phyloP scores from a whole-genome alignment of 2,797 vertebrate genomes.

The Hypotaenidia okinawae region DNA sequence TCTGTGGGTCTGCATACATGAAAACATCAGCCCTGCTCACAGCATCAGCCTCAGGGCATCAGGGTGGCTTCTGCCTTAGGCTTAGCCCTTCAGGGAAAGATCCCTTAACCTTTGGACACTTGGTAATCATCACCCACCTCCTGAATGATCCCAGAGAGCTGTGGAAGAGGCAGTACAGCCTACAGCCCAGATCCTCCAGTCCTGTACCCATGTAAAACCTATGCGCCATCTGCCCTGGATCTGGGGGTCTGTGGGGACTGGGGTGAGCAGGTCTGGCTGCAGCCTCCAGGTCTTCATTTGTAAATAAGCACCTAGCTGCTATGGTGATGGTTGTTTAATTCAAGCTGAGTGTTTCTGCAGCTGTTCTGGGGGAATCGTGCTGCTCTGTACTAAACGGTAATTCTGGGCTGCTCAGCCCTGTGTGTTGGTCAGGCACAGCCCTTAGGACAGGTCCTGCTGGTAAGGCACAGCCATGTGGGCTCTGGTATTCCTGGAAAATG shows the following conservation, averaged over 20 bases:
- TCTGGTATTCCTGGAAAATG: neutral
- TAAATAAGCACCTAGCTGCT: conserved; percentile 59
- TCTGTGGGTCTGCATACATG: neutral
- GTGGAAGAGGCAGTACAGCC: neutral
- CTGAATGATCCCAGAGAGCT: neutral
- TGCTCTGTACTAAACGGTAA: neutral
- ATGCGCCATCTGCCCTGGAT: neutral
- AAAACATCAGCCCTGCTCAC: neutral
- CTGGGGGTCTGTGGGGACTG: neutral
- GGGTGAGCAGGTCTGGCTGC: neutral
- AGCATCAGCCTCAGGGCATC: neutral
- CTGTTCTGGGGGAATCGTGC: neutral
- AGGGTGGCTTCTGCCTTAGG: neutral
- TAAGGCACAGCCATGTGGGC: accelerated
- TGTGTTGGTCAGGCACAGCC: neutral
- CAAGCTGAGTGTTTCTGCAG: conserved; percentile 47
- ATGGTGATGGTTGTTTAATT: conserved; percentile 62
- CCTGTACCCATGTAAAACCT: neutral
- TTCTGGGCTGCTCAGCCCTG: conserved; percentile 5
- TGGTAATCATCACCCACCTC: neutral
- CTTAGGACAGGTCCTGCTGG: neutral
- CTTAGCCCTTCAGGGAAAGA: neutral
- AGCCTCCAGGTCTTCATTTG: neutral
- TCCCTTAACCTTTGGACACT: neutral
- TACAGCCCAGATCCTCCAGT: neutral